Percentiles rank a stretch among this genome's conserved stretches.
phyloP scores from a whole-genome alignment of 2,113 vertebrate species.

The Boleophthalmus pectinirostris region DNA sequence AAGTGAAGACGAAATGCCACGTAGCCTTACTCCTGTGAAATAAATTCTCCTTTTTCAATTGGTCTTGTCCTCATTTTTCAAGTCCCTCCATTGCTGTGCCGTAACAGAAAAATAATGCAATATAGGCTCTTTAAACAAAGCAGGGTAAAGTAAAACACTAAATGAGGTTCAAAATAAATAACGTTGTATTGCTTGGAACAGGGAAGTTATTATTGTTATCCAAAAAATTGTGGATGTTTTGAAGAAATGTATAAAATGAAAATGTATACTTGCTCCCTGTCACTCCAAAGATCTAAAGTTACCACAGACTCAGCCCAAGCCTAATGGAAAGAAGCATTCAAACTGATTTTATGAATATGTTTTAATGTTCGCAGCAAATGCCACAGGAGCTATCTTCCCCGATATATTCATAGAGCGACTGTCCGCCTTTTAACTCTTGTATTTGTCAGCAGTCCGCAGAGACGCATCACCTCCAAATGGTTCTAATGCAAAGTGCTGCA shows the following conservation, averaged over 20 bases:
- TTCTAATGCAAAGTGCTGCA: constrained; percentile 66
- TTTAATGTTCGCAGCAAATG: constrained; percentile 20
- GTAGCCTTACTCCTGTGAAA: too few relatives aligned
- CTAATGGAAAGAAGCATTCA: neutral
- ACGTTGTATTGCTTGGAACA: too few relatives aligned
- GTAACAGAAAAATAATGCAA: too few relatives aligned
- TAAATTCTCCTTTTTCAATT: too few relatives aligned
- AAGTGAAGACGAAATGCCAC: too few relatives aligned
- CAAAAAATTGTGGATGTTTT: neutral
- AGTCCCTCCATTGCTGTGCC: too few relatives aligned
- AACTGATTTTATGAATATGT: neutral
- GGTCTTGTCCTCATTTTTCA: too few relatives aligned
- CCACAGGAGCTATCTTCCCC: constrained; percentile 33
- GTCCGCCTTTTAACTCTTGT: constrained; percentile 47
- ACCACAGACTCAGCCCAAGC: neutral
- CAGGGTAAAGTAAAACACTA: too few relatives aligned
- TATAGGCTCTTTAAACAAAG: too few relatives aligned
- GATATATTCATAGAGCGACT: constrained; percentile 30
- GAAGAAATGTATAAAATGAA: neutral
- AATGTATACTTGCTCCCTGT: too few relatives aligned
- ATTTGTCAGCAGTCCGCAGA: constrained; percentile 62
- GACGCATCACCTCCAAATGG: constrained; percentile 63
- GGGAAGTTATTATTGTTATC: too few relatives aligned
- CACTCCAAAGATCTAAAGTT: neutral
- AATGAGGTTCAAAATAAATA: too few relatives aligned